phyloP scores from a whole-genome alignment of 2,113 vertebrate genomes.

The Calonectris borealis region DNA sequence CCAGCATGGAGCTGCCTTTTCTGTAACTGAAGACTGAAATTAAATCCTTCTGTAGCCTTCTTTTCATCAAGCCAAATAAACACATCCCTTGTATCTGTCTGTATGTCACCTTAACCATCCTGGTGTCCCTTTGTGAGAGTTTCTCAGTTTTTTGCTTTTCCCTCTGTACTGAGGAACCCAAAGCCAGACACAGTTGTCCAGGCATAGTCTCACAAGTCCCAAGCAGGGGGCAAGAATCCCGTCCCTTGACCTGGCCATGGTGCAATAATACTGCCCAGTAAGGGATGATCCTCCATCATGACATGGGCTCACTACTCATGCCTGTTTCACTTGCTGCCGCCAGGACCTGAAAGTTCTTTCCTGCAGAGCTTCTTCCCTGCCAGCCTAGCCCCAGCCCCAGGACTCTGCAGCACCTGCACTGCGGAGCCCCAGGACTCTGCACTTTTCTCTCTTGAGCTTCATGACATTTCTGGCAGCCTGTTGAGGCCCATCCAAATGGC shows the following conservation, averaged over 20 bases:
- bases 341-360: neutral
- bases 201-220: neutral
- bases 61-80: neutral
- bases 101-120: neutral
- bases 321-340: neutral
- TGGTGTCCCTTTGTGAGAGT: neutral
- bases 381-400: neutral
- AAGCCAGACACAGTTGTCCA: neutral
- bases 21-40: neutral
- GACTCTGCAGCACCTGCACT: neutral
- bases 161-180: neutral
- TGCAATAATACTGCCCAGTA: neutral
- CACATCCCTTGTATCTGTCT: neutral
- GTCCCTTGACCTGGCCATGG: neutral
- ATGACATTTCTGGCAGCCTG: neutral
- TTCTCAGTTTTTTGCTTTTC: neutral
- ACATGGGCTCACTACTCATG: neutral
- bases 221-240: neutral
- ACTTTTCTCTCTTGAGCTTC: neutral
- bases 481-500: neutral
- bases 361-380: neutral
- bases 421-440: neutral
- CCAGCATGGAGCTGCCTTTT: neutral
- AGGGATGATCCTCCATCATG: neutral
- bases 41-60: neutral